Base-by-base conservation (phyloP, 2,888 invertebrate species). In the Synanthedon formicaeformis region DNA sequence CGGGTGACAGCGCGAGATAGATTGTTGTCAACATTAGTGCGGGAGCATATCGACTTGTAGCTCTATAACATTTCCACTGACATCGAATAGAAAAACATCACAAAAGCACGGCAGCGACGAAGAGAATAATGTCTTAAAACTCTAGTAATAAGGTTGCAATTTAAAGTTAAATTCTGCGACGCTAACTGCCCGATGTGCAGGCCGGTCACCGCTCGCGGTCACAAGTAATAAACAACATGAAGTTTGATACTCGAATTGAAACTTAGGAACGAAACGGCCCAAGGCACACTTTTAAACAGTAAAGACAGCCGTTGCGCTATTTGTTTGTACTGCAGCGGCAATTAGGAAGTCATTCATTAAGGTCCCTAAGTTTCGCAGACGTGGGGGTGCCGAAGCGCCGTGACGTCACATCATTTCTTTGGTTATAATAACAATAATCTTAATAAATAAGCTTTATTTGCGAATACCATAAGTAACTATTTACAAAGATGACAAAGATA, bases 261-360 rank as follows among this genome's bases (percentile, higher is more conserved):
- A 73, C 85, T 80, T 71, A 83, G 72, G 65, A 74, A 65, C 73
- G 61, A 75, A 83, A 80, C 69, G 61, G 68, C 78, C 75, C 72
- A 82, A 79, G 79, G 85, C 81, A 69, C 68, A 85, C 66, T 84
- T 85, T 87, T 86, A 83, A 81, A 80, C 66, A 69, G 62, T 67
- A 72, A 56, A 62, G 61, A 50, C 56, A 57, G 62, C 64, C 75
- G 75, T 78, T 78, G 78, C 75, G 80, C 78, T 67, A 76, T 75
- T 81, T 78, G 78, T 83, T 82, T 79, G 81, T 82, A 79, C 75
- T 75, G 76, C 75, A 69, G 81, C 83, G 82, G 83, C 86, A 86
- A 87, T 87, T 87, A 87, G 87, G 87, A 86, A 87, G 87, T 87
- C 79, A 78, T 85, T 87, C 87, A 87, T 87, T 86, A 86, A 78